Conservation (phyloP, 1,140 invertebrate species). For the Drosophila hydei region DNA sequence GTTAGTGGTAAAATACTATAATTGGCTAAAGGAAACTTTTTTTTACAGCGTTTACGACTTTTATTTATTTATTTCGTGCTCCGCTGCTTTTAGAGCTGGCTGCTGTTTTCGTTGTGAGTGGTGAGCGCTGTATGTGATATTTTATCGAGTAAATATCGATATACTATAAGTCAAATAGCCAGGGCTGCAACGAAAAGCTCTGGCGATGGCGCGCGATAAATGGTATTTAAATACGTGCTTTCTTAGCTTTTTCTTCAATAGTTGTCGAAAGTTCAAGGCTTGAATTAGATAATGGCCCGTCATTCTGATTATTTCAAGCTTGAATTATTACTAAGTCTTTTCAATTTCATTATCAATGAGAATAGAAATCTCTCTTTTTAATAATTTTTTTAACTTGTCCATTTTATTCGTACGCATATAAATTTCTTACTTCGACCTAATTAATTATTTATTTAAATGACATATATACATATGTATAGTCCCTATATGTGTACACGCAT, state of each 20-base stretch:
- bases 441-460: conserved; percentile 30
- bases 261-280: no score
- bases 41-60: not conserved
- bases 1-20: conserved; percentile 15
- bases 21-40: not conserved
- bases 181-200: not conserved
- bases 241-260: no score
- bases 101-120: conserved; percentile 20
- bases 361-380: not conserved
- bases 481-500: conserved; percentile 38
- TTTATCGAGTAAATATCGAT: not conserved
- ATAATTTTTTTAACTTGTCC: conserved; percentile 20
- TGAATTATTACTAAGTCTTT: not conserved
- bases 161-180: not conserved
- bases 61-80: conserved; percentile 20
- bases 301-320: no score
- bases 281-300: no score
- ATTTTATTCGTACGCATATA: conserved; percentile 39
- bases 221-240: conserved; percentile 9
- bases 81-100: not conserved
- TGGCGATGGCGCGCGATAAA: not conserved
- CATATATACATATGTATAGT: conserved; percentile 46
- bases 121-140: not conserved
- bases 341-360: not conserved
- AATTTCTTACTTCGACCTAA: conserved; percentile 26